A percentile compares a stretch with the other conserved stretches of the same genome.
Evolutionary conservation across 2,113 vertebrate genomes (phyloP).

Genomic region (Lophius piscatorius): DNA sequence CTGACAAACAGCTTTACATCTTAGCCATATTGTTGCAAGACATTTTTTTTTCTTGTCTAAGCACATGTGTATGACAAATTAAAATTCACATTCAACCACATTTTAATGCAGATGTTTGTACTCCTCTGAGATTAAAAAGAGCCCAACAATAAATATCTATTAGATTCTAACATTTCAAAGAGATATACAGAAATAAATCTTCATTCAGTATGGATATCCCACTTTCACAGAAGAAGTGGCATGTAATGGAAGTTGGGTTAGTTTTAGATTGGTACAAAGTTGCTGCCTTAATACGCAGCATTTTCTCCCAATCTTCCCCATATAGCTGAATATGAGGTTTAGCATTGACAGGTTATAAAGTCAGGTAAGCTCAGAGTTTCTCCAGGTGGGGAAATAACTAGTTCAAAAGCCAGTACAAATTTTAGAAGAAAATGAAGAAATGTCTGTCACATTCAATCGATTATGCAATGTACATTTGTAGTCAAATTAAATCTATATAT

Average conservation of each 20-base stretch:
- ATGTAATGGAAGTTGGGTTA: conserved; percentile 55
- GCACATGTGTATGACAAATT: conserved; percentile 66
- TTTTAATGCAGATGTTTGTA: conserved; percentile 61
- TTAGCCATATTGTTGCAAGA: conserved; percentile 10
- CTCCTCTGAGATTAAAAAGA: conserved; percentile 72
- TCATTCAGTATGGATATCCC: conserved; percentile 48
- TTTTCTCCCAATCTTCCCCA: conserved; percentile 6
- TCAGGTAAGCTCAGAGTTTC: conserved; percentile 2
- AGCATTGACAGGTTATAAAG: conserved; percentile 24
- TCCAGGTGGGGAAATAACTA: background rate
- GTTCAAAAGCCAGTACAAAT: no score
- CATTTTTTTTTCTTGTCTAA: conserved; percentile 19
- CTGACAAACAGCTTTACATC: conserved; percentile 15
- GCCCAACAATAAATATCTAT: conserved; percentile 78
- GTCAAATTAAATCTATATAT: no score
- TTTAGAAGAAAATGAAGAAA: no score
- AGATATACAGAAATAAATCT: conserved; percentile 67
- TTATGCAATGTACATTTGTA: no score
- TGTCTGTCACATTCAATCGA: no score
- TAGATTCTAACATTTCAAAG: conserved; percentile 67
- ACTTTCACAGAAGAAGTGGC: conserved; percentile 55
- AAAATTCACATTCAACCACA: conserved; percentile 62
- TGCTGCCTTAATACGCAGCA: conserved; percentile 51
- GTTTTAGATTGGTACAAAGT: conserved; percentile 50
- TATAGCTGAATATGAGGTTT: conserved; percentile 1